These are phyloP conservation scores for Philereme transversata DNA, from an alignment of 2,888 invertebrate species.

Conservation along the genomic window DNA sequence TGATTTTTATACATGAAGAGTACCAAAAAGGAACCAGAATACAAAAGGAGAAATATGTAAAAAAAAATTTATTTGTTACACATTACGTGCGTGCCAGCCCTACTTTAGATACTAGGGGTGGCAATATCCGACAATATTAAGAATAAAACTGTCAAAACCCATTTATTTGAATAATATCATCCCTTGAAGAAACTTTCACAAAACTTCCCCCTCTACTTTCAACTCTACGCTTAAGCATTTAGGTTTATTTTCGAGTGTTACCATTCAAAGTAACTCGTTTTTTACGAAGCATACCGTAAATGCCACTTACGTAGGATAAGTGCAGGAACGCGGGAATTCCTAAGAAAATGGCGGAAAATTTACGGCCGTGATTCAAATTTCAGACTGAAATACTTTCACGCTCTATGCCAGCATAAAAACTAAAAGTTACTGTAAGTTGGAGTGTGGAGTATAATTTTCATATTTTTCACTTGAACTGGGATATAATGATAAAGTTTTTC, in stretches of 20 bases:
- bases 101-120: conserved; percentile 19
- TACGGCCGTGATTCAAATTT: conserved; percentile 51
- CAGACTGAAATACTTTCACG: conserved; percentile 42
- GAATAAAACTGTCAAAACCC: conserved; percentile 76
- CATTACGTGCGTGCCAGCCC: conserved; percentile 18
- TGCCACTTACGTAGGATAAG: conserved; percentile 53
- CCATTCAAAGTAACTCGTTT: conserved; percentile 35
- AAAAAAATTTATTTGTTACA: too few species aligned
- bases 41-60: background rate
- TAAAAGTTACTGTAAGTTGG: conserved; percentile 17
- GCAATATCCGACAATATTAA: conserved; percentile 58
- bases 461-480: conserved; percentile 10
- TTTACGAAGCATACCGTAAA: conserved; percentile 61
- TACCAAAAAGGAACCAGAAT: background rate
- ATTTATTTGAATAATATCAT: conserved; percentile 71
- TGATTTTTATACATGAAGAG: background rate
- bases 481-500: conserved; percentile 1
- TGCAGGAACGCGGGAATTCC: conserved; percentile 37
- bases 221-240: conserved; percentile 9
- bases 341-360: conserved; percentile 44
- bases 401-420: conserved; percentile 19
- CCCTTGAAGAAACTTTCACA: conserved; percentile 42
- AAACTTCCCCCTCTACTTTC: background rate
- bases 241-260: conserved; percentile 25
- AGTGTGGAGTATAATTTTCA: conserved; percentile 17